Conservation (phyloP, 2,888 invertebrate genomes). For the Didymodactylos carnosus region DNA sequence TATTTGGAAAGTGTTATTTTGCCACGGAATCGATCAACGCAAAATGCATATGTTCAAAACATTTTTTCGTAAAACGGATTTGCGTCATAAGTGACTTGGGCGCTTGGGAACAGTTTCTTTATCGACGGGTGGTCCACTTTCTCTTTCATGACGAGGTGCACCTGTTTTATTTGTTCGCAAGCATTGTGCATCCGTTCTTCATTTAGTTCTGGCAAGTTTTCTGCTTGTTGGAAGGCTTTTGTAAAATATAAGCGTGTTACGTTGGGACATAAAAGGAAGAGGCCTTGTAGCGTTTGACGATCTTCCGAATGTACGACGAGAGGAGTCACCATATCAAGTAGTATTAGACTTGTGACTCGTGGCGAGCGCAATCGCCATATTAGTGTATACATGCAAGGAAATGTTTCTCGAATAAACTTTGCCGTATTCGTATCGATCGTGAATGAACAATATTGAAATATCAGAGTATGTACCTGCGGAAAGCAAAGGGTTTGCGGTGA, state of each 20-base stretch:
- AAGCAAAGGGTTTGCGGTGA: not conserved
- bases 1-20: not conserved
- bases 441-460: not conserved
- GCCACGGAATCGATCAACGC: not conserved
- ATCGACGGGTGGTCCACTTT: not conserved
- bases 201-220: not conserved
- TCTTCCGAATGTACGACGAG: not conserved
- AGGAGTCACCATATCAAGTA: not conserved
- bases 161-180: not conserved
- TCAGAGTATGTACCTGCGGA: not conserved
- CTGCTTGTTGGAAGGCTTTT: not conserved
- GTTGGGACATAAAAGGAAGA: not conserved
- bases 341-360: not conserved
- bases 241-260: not conserved
- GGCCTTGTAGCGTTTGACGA: not conserved
- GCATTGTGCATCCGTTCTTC: not conserved
- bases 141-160: not conserved
- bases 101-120: not conserved
- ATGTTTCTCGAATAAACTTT: not conserved
- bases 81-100: not conserved
- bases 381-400: not conserved
- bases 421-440: not conserved
- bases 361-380: not conserved
- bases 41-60: not conserved
- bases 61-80: not conserved